Evolutionary conservation across 2,797 vertebrate species (phyloP).

Genomic region (Xerus rutilus): DNA sequence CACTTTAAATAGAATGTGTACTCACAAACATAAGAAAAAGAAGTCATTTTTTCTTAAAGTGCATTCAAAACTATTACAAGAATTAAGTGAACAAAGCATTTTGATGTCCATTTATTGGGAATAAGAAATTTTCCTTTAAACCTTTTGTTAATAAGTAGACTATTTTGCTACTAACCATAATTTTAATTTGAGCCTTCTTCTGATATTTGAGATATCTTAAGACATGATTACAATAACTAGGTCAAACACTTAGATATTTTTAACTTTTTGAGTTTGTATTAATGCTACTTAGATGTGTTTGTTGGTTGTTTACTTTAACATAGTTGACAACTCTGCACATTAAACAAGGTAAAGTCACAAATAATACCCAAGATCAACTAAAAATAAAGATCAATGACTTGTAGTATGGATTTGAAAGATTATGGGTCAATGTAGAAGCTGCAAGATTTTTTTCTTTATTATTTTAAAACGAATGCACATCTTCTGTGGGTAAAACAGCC

Average conservation of each 20-base stretch:
- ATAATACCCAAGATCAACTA: constrained; percentile 88
- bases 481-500: constrained; percentile 77
- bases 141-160: not conserved
- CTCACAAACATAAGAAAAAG: constrained; percentile 26
- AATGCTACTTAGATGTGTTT: constrained; percentile 69
- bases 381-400: constrained; percentile 91
- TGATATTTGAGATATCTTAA: not conserved
- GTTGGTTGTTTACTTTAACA: constrained; percentile 81
- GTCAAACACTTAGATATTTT: constrained; percentile 40
- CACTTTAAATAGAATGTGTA: constrained; percentile 49
- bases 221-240: not conserved
- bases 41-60: not conserved
- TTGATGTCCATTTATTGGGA: not conserved
- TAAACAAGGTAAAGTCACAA: constrained; percentile 92
- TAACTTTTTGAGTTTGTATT: constrained; percentile 71
- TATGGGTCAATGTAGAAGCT: constrained; percentile 91
- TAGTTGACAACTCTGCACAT: constrained; percentile 79
- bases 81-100: constrained; percentile 19
- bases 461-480: constrained; percentile 80
- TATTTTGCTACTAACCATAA: constrained; percentile 38
- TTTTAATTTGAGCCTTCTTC: constrained; percentile 14
- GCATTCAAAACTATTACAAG: constrained; percentile 14
- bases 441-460: constrained; percentile 74
- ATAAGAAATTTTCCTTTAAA: not conserved
- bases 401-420: constrained; percentile 91